These are phyloP conservation scores for Anguilla pacifica DNA, from an alignment of 2,797 vertebrate species.

Conservation along the genomic window DNA sequence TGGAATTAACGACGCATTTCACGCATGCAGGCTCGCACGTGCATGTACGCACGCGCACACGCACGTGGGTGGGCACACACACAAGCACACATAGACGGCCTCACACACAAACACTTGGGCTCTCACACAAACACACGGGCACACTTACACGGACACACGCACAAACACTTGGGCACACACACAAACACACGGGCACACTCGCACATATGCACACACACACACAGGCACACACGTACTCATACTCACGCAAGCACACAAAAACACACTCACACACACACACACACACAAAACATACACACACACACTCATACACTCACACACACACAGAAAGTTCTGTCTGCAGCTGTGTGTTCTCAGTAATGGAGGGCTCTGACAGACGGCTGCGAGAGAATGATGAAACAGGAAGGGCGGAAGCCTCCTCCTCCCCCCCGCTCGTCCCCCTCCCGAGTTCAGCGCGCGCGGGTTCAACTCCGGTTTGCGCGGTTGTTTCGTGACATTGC, in stretches of 20 bases:
- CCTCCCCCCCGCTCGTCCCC: background rate
- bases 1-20: conserved; percentile 1
- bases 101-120: background rate
- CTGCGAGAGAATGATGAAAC: background rate
- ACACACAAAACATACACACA: background rate
- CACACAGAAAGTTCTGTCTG: background rate
- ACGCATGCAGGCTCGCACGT: background rate
- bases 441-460: conserved; percentile 28
- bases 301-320: background rate
- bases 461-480: conserved; percentile 42
- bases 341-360: background rate
- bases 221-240: background rate
- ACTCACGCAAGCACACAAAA: background rate
- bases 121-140: background rate
- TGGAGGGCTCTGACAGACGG: background rate
- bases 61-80: no score
- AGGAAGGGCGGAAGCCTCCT: background rate
- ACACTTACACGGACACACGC: background rate
- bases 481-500: conserved; percentile 54
- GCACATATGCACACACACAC: background rate
- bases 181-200: background rate
- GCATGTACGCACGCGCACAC: no score
- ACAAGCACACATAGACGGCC: background rate
- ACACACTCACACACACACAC: background rate
- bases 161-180: no score